Evolutionary conservation across 2,113 vertebrate genomes (phyloP).

Genomic region (Hippotragus niger): DNA sequence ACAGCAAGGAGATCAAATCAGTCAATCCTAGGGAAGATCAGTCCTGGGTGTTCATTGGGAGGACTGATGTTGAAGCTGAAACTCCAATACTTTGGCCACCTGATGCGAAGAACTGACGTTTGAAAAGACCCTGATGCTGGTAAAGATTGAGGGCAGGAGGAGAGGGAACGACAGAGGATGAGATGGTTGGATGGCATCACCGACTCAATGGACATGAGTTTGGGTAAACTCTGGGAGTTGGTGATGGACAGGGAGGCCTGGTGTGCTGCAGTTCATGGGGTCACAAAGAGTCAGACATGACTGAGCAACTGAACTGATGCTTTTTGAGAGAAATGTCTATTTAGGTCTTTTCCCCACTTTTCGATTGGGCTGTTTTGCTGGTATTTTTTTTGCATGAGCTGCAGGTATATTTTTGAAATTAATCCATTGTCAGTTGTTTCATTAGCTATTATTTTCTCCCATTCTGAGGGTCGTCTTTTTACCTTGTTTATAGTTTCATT

Average conservation of each 20-base stretch:
- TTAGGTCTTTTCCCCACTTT: background rate
- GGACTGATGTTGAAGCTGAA: background rate
- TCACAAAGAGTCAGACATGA: background rate
- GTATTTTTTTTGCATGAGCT: background rate
- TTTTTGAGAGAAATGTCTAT: background rate
- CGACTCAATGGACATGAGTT: background rate
- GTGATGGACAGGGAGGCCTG: background rate
- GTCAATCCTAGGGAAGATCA: background rate
- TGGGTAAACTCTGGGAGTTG: background rate
- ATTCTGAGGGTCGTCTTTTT: background rate
- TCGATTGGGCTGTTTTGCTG: background rate
- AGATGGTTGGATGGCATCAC: background rate
- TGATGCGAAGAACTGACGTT: background rate
- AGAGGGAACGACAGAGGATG: background rate
- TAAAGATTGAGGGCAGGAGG: background rate
- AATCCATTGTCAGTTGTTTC: background rate
- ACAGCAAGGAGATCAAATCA: background rate
- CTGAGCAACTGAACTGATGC: background rate
- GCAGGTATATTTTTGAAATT: background rate
- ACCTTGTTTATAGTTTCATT: background rate
- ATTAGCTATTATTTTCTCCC: background rate
- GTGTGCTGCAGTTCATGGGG: fast-evolving
- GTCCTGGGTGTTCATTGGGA: background rate
- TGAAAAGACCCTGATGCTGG: background rate
- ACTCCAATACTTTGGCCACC: background rate